Evolutionary conservation across 2,888 invertebrate species (phyloP), one percentile per base, ranked within the genome.

Genomic region (Ischnura elegans): DNA sequence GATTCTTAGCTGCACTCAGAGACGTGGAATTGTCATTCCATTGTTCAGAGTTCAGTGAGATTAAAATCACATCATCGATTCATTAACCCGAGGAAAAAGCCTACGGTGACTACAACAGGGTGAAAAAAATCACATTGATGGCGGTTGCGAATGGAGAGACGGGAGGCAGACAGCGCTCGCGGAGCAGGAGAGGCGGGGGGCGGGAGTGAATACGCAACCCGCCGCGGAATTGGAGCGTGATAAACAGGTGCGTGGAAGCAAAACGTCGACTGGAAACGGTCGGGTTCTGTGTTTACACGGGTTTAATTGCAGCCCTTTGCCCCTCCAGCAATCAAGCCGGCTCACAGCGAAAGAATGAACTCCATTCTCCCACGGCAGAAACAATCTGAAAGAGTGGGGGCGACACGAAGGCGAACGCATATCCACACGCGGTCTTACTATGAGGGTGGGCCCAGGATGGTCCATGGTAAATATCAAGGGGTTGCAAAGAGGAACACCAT

Each of bases 201-300:
- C 10, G n/a, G 5, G 36, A 36, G 29, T 10, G 36, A 13, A 76
- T 76, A 36, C 36, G 76, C 76, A 10, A 76, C 25, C 76, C 76
- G 76, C 76, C 76, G 76, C 76, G 76, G 76, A 76, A 76, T 76
- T 76, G 76, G 76, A 76, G 76, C 76, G 76, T 36, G 76, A 36
- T 76, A 76, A 76, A 51, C 29, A 76, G 76, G 76, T 36, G 76
- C 76, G 76, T 36, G 76, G 76, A 76, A 51, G 0, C 76, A 76
- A 76, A 76, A 76, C 76, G 76, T 76, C 76, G 76, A 76, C 76
- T 76, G 8, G 25, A 25, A n/a, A 76, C 36, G 76, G 76, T 13
- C 76, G 76, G 76, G 76, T 76, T 76, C 36, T 76, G 36, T 76
- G 76, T 76, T 76, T 76, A 76, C 76, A 76, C 76, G 76, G 36